Conservation (phyloP, 2,888 invertebrate genomes). For the Parelbella ahira region DNA sequence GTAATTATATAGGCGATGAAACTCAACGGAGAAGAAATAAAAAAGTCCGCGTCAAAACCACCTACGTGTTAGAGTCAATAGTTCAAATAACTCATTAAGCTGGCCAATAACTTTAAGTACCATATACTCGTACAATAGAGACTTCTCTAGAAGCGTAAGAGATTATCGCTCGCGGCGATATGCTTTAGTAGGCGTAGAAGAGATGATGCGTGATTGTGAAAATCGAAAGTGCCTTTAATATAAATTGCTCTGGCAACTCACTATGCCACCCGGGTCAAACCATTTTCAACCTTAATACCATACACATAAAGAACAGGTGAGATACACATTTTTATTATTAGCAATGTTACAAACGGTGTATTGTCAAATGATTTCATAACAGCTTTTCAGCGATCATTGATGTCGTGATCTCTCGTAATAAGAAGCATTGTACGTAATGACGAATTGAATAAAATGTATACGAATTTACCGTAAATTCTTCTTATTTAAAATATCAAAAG, state of each 20-base stretch:
- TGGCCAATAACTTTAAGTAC: slow-evolving; percentile 9
- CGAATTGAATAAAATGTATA: no score
- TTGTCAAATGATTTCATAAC: no score
- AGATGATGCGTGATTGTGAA: slow-evolving; percentile 13
- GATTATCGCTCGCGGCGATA: slow-evolving; percentile 11
- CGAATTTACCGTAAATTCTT: no score
- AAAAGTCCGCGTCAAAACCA: neutral
- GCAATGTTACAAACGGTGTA: no score
- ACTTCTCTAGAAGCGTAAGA: slow-evolving; percentile 19
- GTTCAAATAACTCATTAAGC: slow-evolving; percentile 13
- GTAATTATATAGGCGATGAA: no score
- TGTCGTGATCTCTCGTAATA: no score
- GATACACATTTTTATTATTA: neutral
- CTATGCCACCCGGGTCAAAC: neutral
- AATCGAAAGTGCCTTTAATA: slow-evolving; percentile 15
- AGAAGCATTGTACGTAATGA: no score
- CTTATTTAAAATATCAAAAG: no score
- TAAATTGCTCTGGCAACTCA: slow-evolving; percentile 11
- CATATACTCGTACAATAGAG: slow-evolving; percentile 8
- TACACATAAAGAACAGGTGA: neutral
- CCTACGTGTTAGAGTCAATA: slow-evolving; percentile 5
- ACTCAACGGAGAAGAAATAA: neutral
- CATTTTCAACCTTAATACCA: neutral
- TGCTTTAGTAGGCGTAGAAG: slow-evolving; percentile 8
- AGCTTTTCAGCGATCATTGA: no score